These are phyloP conservation scores for Pygathrix nemaeus DNA, from an alignment of 2,113 vertebrate species.

Conservation along the genomic window DNA sequence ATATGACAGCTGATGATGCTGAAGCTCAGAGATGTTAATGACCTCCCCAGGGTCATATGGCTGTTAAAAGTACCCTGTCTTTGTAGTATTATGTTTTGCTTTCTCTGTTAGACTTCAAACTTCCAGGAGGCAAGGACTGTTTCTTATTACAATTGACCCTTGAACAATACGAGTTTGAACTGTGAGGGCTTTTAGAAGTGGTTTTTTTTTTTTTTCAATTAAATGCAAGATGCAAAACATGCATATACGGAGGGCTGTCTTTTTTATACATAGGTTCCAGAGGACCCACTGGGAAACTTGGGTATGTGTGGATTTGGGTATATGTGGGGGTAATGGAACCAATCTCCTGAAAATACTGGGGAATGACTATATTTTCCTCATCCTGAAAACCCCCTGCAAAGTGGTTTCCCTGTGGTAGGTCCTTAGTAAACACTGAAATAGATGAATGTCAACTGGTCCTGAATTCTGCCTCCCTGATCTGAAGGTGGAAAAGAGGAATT, in stretches of 20 bases:
- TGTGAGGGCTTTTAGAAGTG: no score
- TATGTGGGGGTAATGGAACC: no score
- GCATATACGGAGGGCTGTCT: no score
- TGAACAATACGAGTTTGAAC: no score
- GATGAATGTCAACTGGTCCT: neutral
- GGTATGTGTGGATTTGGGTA: no score
- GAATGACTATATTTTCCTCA: neutral
- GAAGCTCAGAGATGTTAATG: neutral
- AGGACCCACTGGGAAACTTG: no score
- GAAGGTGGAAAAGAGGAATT: neutral
- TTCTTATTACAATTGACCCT: neutral
- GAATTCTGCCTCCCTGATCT: neutral
- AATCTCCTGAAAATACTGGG: no score
- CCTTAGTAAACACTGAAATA: neutral
- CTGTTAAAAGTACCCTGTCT: neutral
- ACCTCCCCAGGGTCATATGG: neutral
- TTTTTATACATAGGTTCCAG: no score
- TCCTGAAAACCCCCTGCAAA: neutral
- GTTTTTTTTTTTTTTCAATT: no score
- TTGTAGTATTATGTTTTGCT: neutral
- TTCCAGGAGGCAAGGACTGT: neutral
- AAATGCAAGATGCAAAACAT: no score
- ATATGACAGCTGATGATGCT: neutral
- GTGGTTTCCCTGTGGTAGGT: neutral
- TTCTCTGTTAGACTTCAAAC: slow-evolving; percentile 2